Evolutionary conservation across 2,888 invertebrate species (phyloP), one percentile per base, ranked within the genome.

Genomic region (Nymphalis c-album): DNA sequence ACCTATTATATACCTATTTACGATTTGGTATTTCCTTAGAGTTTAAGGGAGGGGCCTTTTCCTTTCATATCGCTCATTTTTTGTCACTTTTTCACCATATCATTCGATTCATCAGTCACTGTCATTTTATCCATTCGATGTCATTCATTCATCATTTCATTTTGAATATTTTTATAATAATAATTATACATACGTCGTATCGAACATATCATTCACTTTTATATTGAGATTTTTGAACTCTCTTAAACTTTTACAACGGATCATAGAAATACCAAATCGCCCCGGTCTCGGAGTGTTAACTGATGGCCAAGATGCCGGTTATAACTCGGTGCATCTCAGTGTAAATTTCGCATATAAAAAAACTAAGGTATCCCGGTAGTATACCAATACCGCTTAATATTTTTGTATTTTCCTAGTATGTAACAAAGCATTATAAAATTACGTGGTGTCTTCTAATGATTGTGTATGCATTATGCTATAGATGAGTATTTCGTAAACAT

Each of bases 351-450:
- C 75, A 73, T 60, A 63, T 75, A 67, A 67, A 57, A n/a, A 35
- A 57, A 73, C 58, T 82, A 85, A 83, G 83, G 80, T 86, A 86
- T 85, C 83, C 85, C 81, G 77, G 81, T 86, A 85, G 87, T 83
- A 40, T 84, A 85, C 82, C 85, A 80, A 85, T 86, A 85, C 88
- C 86, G 91, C 92, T 92, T 92, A 86, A 90, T 91, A 92, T 91
- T 92, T 92, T 92, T 92, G 91, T 91, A 92, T 91, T 91, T 90
- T 87, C 89, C 83, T 91, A 91, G 91, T 84, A 84, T 83, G 82
- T 91, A 90, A 89, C 80, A 84, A 83, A 79, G 81, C 85, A 85
- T 86, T 82, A 81, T 85, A 81, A 78, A 80, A 80, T 82, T 83
- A 70, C 82, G 86, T 88, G 90, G 85, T 88, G 88, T 90, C 88